Base-by-base conservation (phyloP, 1,140 invertebrate genomes). In the Rhyacophila brunnea region DNA sequence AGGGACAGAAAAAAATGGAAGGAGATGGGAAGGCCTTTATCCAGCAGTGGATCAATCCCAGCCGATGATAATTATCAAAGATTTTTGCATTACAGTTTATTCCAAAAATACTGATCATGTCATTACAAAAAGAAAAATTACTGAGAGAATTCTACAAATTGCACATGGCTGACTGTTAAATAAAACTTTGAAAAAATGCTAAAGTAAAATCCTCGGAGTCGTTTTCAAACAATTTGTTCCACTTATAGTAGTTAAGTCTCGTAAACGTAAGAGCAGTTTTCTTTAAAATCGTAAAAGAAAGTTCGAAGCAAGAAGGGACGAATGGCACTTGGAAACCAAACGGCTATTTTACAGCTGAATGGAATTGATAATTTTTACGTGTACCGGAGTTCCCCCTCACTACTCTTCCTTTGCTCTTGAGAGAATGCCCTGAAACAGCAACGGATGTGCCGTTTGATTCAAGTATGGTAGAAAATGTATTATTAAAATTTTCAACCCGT, bases 221-320 rank as follows among this genome's bases (percentile, higher is more conserved):
- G 46, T 58, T 58, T 58, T 58, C 55, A 50, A 58, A 58, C 47
- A 49, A 58, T 58, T 58, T 50, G 46, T 47, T 44, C 55, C 55
- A 50, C 47, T 58, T 58, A 50, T 10, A 35, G 13, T 10, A 9
- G 10, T 7, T 3, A 2, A 35, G 15, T 18, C 17, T 50, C 38
- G 40, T 50, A 58, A 57, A 58, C 45, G 55, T 34, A 10, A 23
- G 17, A 56, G 34, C 44, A 44, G 53, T 56, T 46, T 56, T 28
- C 53, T 56, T 46, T 56, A 47, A 36, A 44, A 46, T 40, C 28
- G 44, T 56, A 56, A 47, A 56, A 56, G 53, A 47, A 46, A 46
- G 32, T 47, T 36, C 43, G n/a, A 6, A 28, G 45, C 9, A 6
- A 15, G 43, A 14, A 32, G 17, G 23, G 52, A 46, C 42, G 35